Base-by-base conservation (phyloP, 2,113 vertebrate species). In the Ciconia stormi region DNA sequence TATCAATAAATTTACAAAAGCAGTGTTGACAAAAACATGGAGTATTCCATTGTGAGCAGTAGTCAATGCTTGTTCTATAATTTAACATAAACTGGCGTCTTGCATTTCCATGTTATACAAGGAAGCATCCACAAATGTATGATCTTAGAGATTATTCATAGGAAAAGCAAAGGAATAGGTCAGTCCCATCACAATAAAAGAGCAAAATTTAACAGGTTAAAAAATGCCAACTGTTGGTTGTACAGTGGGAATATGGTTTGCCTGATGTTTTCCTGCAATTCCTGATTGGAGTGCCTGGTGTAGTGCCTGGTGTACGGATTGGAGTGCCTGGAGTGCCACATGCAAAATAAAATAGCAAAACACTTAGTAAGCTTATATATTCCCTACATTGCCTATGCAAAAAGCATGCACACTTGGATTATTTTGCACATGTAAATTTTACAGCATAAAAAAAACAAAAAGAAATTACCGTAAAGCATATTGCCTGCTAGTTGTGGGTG, bases 1-100 rank as follows among this genome's bases (percentile, higher is more conserved):
- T 67, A 89, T 84, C 40, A 87, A 94, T 91, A 87, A 38, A 93
- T 81, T 92, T 91, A 56, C 25, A 74, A 89, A 76, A 74, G 8
- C 34, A 56, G 23, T 8, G 30, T 78, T 91, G 34, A 84, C 52
- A 87, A 89, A 92, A 83, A 7, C 44, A 74, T 63, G 72, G 72
- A 53, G 40, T 74, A 90, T 84, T 93, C 76, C 69, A 61, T 49
- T 36, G 23, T 79, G 44, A 82, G 49, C 53, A 90, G 40, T 15
- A 79, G 16, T 67, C 13, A 56, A 56, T 25, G 18, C 25, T 46
- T 16, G 4, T 42, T 76, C 59, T 69, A 5, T 82, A 65, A 91
- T 91, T 91, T 88, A 79, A 77, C 22, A 29, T 27, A 89, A 62
- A 47, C 20, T 34, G 44, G 34, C 72, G 26, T 55, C 23, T 77